Base-by-base conservation (phyloP, 2,888 invertebrate genomes). In the Micoletzkya japonica region DNA sequence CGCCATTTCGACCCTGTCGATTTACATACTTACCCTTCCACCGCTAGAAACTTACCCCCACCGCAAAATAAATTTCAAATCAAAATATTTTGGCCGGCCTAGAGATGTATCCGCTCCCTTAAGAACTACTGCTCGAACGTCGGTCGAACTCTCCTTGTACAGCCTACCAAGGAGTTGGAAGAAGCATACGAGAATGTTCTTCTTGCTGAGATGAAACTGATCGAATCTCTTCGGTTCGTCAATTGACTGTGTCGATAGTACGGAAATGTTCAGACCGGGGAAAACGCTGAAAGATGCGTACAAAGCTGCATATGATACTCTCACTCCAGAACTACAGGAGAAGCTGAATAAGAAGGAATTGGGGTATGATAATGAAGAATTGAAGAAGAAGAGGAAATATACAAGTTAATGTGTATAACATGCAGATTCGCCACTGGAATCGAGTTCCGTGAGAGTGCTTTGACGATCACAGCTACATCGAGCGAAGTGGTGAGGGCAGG, bases 111-210 rank as follows among this genome's bases (percentile, higher is more conserved):
- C 4, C 36, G 52, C 2, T 63, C 32, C 20, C 14, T 71, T 58
- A 56, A 95, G 87, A 93, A 92, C 0, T 99, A 99, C 86, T 99
- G 98, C 87, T 95, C 97, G 0, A 98, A 98, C 86, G 92, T 99
- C 80, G 93, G 94, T 17, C 90, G 98, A 72, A 99, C 98, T 20
- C 89, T 99, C 80, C 89, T 99, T 82, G 95, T 99, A 3, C 95
- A 97, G 88, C 98, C 98, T 0, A 91, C 90, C 2, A 89, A 90
- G 70, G 86, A 88, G 71, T 88, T 91, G 77, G 87, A 87, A 81
- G 91, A 91, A 74, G 74, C 76, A 87, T 99, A 99, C 86, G 94
- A 94, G 86, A 93, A 95, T 85, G 88, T 97, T 49, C 87, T 96
- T 2, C 91, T 90, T 84, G 87, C 95, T 26, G 93, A 97, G 87